phyloP scores from a whole-genome alignment of 2,113 vertebrate genomes.

The Pseudopodoces humilis region DNA sequence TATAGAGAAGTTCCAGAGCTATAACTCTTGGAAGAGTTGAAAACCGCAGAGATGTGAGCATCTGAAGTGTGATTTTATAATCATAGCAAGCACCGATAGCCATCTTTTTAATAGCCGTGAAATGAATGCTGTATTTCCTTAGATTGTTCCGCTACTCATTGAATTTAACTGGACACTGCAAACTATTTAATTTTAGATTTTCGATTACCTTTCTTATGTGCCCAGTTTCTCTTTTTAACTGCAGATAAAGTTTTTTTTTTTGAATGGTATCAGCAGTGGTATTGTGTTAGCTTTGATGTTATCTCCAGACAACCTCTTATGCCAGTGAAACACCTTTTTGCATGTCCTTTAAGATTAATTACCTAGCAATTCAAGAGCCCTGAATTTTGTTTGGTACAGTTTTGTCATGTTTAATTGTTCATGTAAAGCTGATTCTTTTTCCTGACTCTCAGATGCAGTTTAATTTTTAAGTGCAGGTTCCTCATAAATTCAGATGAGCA shows the following conservation, averaged over 20 bases:
- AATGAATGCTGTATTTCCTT: background rate
- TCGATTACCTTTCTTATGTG: background rate
- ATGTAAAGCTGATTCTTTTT: background rate
- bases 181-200: conserved; percentile 19
- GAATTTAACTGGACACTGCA: conserved; percentile 9
- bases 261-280: background rate
- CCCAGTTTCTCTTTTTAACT: conserved; percentile 21
- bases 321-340: background rate
- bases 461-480: conserved; percentile 3
- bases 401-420: conserved; percentile 21
- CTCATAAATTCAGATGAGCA: background rate
- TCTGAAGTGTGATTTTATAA: conserved; percentile 24
- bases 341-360: background rate
- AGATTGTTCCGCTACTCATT: background rate
- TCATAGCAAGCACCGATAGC: background rate
- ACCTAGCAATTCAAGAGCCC: background rate
- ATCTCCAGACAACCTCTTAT: background rate
- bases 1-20: background rate
- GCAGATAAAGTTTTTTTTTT: background rate
- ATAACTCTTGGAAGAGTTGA: background rate
- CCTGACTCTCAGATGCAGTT: background rate
- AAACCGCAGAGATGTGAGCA: background rate
- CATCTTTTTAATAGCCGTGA: background rate
- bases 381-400: background rate
- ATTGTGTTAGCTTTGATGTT: background rate